phyloP scores from a whole-genome alignment of 92 coral and sea anemone genomes.

The Palythoa grandiflora region DNA sequence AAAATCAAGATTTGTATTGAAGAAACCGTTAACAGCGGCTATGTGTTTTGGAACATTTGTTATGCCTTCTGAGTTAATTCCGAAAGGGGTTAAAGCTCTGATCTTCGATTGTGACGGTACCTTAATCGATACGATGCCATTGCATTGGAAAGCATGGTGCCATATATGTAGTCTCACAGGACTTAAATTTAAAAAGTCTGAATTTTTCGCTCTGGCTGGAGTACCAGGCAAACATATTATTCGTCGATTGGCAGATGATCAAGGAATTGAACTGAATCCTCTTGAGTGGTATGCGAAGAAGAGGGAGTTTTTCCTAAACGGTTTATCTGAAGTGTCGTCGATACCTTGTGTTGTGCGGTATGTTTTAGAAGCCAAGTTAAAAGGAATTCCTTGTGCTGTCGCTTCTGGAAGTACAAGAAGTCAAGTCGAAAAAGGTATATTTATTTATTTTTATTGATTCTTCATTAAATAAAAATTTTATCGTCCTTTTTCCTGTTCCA shows the following conservation, averaged over 20 bases:
- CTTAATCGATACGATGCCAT: slow-evolving; percentile 89
- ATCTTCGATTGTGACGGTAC: slow-evolving; percentile 98
- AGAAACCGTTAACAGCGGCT: background rate
- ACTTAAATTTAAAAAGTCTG: slow-evolving; percentile 76
- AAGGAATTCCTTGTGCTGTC: slow-evolving; percentile 84
- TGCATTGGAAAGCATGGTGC: slow-evolving; percentile 95
- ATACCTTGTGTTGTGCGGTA: slow-evolving; percentile 89
- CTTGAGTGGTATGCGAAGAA: slow-evolving; percentile 90
- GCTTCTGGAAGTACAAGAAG: slow-evolving; percentile 90
- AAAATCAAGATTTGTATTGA: background rate
- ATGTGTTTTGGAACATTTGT: slow-evolving; percentile 48
- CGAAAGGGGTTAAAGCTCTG: slow-evolving; percentile 81
- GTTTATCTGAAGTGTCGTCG: slow-evolving; percentile 65
- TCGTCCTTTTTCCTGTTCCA: too few relatives aligned
- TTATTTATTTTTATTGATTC: background rate
- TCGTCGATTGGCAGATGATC: slow-evolving; percentile 79
- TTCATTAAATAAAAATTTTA: background rate
- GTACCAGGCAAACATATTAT: slow-evolving; percentile 94
- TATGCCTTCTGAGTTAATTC: slow-evolving; percentile 52
- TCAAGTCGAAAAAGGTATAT: slow-evolving; percentile 94
- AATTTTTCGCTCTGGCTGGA: slow-evolving; percentile 86
- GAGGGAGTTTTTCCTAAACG: slow-evolving; percentile 73
- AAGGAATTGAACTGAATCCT: slow-evolving; percentile 81
- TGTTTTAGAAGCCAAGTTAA: slow-evolving; percentile 81
- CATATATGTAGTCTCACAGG: slow-evolving; percentile 92